phyloP scores from a whole-genome alignment of 2,888 invertebrate genomes.

The Cremastobaeus sp. region DNA sequence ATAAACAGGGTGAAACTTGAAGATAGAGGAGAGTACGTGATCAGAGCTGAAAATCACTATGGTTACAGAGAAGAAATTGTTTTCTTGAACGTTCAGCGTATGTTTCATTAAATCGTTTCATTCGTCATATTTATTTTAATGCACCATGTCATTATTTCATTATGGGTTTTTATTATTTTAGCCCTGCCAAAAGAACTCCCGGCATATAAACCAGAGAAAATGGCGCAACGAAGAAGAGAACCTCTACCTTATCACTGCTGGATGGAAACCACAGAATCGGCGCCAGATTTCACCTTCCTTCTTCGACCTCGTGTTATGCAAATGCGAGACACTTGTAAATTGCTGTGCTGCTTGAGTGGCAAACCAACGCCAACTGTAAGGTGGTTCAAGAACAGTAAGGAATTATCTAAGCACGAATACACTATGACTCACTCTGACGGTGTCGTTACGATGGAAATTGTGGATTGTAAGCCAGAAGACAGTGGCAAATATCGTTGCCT shows the following conservation, averaged over 20 bases:
- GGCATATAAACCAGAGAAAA: conserved; percentile 83
- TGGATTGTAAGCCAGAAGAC: conserved; percentile 95
- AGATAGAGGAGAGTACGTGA: conserved; percentile 98
- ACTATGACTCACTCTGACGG: conserved; percentile 95
- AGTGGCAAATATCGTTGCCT: conserved; percentile 97
- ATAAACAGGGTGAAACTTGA: conserved; percentile 97
- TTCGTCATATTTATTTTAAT: conserved; percentile 61
- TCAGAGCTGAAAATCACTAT: conserved; percentile 97
- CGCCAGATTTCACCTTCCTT: conserved; percentile 98
- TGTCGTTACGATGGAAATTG: conserved; percentile 97
- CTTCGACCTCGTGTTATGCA: conserved; percentile 99
- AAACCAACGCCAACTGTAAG: conserved; percentile 96
- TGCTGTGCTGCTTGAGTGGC: conserved; percentile 97
- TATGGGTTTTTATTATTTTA: conserved; percentile 76
- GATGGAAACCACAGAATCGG: conserved; percentile 95
- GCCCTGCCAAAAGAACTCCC: conserved; percentile 87
- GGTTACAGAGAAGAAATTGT: conserved; percentile 97
- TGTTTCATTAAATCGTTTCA: conserved; percentile 63
- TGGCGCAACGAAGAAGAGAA: conserved; percentile 87
- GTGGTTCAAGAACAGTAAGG: conserved; percentile 94
- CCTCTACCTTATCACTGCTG: conserved; percentile 92
- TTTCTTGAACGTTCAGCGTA: conserved; percentile 96
- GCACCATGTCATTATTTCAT: background rate
- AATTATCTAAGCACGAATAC: conserved; percentile 93
- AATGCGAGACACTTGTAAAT: conserved; percentile 96